Base-by-base conservation (phyloP, 92 coral and sea anemone genomes). In the Zoanthus solanderi region DNA sequence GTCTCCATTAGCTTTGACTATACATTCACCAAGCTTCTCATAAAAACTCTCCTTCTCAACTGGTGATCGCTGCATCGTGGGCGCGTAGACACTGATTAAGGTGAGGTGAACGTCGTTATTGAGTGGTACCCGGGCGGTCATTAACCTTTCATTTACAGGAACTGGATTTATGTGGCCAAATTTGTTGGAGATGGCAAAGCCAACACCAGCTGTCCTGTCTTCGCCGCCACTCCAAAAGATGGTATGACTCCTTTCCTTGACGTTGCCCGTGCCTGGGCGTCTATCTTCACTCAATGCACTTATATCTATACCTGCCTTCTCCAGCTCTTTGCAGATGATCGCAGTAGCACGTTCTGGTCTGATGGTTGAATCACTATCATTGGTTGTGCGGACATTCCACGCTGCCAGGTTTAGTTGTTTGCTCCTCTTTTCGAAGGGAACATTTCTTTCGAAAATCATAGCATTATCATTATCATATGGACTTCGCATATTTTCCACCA, bases 231-330 rank as follows among this genome's bases (percentile, higher is more conserved):
- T 10, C 56, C 56, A 50, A 10, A 50, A 50, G 56, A 6, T 50
- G 56, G 56, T 50, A 10, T 50, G 56, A 50, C 56, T 50, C 0
- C 56, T 50, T 10, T 50, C 56, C 72, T 81, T 16, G 29, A 66
- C 7, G 0, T 66, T 23, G 23, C 23, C 23, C 23, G 23, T 23
- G 23, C 23, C 80, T 23, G 86, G 88, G 18, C 79, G 86, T 32
- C 89, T 75, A 6, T 77, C 92, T 60, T 88, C 88, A 34, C 88
- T 75, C 5, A 88, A 54, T 42, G 91, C 66, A 67, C 88, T 75
- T 12, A 84, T 89, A 31, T 89, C 92, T 9, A 89, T 76, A 45
- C 17, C 3, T 8, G 85, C 72, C 53, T 76, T 84, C 37, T 76
- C 86, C 6, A 84, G n/a, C 57, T 89, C 92, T 11, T 78, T 58